These are phyloP conservation scores for Trypoxylus dichotomus DNA, from an alignment of 1,140 invertebrate genomes.

Conservation along the genomic window DNA sequence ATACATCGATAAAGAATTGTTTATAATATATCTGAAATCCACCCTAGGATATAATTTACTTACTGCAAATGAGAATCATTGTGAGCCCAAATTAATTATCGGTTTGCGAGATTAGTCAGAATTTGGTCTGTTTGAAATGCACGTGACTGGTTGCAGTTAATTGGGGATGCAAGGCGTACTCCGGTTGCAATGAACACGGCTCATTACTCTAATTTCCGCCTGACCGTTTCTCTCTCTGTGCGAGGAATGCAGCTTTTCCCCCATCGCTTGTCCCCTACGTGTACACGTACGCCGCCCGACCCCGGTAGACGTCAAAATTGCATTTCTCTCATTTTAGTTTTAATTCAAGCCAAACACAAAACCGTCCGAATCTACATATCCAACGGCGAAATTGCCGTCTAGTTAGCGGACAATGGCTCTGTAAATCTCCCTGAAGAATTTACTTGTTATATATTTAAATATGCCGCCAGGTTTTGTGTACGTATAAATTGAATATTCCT, in stretches of 20 bases:
- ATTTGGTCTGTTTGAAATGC: slow-evolving; percentile 28
- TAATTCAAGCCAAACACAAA: slow-evolving; percentile 14
- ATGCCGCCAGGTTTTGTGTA: background rate
- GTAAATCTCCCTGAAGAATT: background rate
- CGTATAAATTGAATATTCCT: no score
- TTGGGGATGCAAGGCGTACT: slow-evolving; percentile 38
- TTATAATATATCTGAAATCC: background rate
- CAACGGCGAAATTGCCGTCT: background rate
- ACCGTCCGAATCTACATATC: background rate
- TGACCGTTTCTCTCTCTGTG: slow-evolving; percentile 36
- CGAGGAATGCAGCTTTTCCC: background rate
- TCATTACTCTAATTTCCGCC: slow-evolving; percentile 41
- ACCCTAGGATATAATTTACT: background rate
- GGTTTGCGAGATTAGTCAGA: slow-evolving; percentile 30
- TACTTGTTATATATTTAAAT: slow-evolving; percentile 12
- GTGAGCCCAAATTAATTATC: slow-evolving; percentile 26
- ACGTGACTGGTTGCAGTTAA: slow-evolving; percentile 36
- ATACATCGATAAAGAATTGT: no score
- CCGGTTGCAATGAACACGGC: slow-evolving; percentile 38
- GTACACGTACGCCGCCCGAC: background rate
- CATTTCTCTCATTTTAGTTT: slow-evolving; percentile 15
- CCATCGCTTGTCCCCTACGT: background rate
- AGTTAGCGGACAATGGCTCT: background rate
- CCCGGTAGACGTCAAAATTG: background rate
- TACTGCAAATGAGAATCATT: slow-evolving; percentile 8